These are phyloP conservation scores for Betta splendens DNA, from an alignment of 2,797 vertebrate genomes.

Conservation along the genomic window DNA sequence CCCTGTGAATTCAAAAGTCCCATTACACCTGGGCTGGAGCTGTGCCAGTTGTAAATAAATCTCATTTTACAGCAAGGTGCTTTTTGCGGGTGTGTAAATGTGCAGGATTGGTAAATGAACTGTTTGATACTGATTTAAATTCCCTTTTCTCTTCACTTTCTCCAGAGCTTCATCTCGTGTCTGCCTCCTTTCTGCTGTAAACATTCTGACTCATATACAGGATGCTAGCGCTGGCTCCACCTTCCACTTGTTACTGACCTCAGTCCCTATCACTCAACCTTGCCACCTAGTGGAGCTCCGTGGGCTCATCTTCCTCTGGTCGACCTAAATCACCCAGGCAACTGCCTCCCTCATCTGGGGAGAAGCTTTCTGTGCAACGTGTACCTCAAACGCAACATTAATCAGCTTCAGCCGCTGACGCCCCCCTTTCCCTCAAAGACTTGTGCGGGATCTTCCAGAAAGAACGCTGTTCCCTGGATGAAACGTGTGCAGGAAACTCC, in stretches of 20 bases:
- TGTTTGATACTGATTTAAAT: constrained; percentile 14
- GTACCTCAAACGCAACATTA: constrained; percentile 12
- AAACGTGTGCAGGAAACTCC: constrained; percentile 26
- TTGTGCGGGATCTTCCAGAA: constrained; percentile 53
- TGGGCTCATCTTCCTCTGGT: constrained; percentile 55
- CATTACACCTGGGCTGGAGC: constrained; percentile 16
- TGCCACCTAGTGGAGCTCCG: constrained; percentile 69
- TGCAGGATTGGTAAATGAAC: constrained; percentile 13
- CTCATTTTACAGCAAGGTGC: neutral
- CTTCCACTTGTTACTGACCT: constrained; percentile 78
- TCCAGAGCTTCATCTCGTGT: constrained; percentile 59
- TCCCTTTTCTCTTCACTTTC: constrained; percentile 34
- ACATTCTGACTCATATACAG: constrained; percentile 67
- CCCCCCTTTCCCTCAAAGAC: neutral
- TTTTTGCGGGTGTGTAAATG: neutral
- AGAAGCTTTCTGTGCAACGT: constrained; percentile 72
- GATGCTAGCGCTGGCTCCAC: constrained; percentile 67
- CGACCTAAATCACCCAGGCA: constrained; percentile 76
- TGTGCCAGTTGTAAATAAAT: constrained; percentile 11
- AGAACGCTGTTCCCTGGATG: constrained; percentile 64
- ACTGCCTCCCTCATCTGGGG: constrained; percentile 78
- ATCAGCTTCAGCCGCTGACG: neutral
- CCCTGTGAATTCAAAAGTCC: constrained; percentile 36
- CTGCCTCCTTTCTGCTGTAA: too few species aligned
- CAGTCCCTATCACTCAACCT: constrained; percentile 57